Evolutionary conservation across 1,140 invertebrate species (phyloP), one percentile per base, ranked within the genome.

Genomic region (Lordiphosa mommai): DNA sequence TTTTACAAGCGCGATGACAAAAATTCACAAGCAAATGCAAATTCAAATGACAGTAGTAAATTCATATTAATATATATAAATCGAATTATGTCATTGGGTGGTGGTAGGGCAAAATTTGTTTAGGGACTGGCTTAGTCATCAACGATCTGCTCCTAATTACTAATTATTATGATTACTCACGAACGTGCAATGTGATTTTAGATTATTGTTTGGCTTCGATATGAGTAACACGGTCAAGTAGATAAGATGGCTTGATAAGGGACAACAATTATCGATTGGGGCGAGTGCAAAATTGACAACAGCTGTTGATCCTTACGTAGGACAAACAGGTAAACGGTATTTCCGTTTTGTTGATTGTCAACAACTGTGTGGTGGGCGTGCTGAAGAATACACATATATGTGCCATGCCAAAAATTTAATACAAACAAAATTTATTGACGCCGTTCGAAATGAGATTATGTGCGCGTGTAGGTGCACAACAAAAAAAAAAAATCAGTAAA

Each of bases 401-500:
- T 32, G 29, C 43, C 27, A 8, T 36, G 16, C n/a, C 46, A 32
- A 61, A 61, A 63, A 34, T 40, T 50, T 44, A 61, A 56, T 50
- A 66, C 44, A 33, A 37, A 57, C 51, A 50, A 59, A 74, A 82
- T 80, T 74, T 80, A 82, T 80, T 82, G 71, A 70, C 68, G 74
- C 61, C 49, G 70, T 58, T 67, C 36, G 41, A 82, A 84, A 76
- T 72, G 70, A 66, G 71, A 82, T 82, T 82, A 82, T 53, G 40
- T 20, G 72, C 76, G 66, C 77, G 76, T 82, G 76, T 76, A 82
- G 77, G 77, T 82, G 57, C 63, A 65, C 17, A 58, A 59, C 41
- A 47, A 36, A 73, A 66, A 20, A 34, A 51, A 33, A 44, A 37
- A 61, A 46, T 51, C n/a, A 50, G 32, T 10, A 51, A 34, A 14